These are phyloP conservation scores for Aphyosemion australe DNA, from an alignment of 2,113 vertebrate species.

Conservation along the genomic window DNA sequence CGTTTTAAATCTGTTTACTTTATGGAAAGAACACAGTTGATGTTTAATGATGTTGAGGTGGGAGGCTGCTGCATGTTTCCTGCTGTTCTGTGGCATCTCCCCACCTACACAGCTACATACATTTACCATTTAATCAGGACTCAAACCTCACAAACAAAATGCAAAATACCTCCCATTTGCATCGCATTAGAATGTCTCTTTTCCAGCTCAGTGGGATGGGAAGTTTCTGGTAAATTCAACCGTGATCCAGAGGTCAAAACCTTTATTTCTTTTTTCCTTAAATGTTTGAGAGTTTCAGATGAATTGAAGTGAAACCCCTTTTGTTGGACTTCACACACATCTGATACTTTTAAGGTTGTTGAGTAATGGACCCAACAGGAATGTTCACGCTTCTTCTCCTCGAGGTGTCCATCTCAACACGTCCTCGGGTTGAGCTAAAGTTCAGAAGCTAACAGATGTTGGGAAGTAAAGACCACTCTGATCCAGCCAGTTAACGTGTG, in stretches of 20 bases:
- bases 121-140: conserved; percentile 2
- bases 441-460: conserved; percentile 16
- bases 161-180: conserved; percentile 1
- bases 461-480: no score
- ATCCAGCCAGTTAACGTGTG: no score
- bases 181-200: conserved; percentile 15
- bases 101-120: conserved; percentile 25
- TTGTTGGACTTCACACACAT: background rate
- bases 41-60: conserved; percentile 5
- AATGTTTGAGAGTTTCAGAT: background rate
- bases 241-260: accelerated
- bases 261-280: background rate
- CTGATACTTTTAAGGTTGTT: background rate
- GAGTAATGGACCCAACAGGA: background rate
- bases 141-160: conserved; percentile 10
- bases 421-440: conserved; percentile 28
- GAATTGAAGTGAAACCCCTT: background rate
- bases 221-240: conserved; percentile 8
- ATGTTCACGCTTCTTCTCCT: conserved; percentile 2
- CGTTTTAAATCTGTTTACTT: background rate
- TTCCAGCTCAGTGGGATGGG: background rate
- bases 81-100: conserved; percentile 27
- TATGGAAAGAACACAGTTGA: background rate
- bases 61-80: conserved; percentile 10
- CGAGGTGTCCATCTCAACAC: conserved; percentile 1